phyloP scores from a whole-genome alignment of 1,140 invertebrate genomes.

The Luehdorfia chinensis region DNA sequence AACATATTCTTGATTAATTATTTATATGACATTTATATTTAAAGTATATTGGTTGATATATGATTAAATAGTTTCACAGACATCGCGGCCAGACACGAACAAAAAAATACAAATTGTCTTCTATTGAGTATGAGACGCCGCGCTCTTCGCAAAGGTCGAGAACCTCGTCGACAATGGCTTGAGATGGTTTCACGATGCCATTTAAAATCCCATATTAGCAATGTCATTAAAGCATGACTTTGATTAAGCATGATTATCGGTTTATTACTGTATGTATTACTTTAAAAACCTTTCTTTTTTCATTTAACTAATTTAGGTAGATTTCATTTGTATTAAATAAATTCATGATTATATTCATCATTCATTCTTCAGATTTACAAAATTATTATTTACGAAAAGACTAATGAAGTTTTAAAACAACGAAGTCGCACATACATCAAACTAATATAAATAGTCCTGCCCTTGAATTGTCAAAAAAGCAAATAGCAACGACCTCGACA shows the following conservation, averaged over 20 bases:
- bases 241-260: conserved; percentile 13
- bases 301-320: too few relatives aligned
- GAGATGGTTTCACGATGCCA: conserved; percentile 40
- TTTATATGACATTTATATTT: too few relatives aligned
- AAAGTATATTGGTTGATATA: too few relatives aligned
- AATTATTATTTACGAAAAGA: neutral
- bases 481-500: conserved; percentile 70
- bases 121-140: conserved; percentile 58
- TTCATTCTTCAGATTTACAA: neutral
- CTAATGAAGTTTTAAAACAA: neutral
- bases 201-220: conserved; percentile 23
- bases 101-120: conserved; percentile 47
- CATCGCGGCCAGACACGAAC: conserved; percentile 25
- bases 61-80: too few relatives aligned
- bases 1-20: too few relatives aligned
- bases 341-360: too few relatives aligned
- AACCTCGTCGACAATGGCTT: conserved; percentile 60
- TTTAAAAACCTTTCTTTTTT: conserved; percentile 1
- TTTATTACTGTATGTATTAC: conserved; percentile 1
- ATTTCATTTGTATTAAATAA: too few relatives aligned
- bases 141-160: conserved; percentile 53
- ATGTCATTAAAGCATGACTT: conserved; percentile 7
- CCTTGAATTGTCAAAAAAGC: conserved; percentile 68
- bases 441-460: conserved; percentile 34
- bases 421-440: conserved; percentile 1